Evolutionary conservation across 2,797 vertebrate genomes (phyloP), one percentile per base, ranked within the genome.

Genomic region (Hipposideros larvatus): DNA sequence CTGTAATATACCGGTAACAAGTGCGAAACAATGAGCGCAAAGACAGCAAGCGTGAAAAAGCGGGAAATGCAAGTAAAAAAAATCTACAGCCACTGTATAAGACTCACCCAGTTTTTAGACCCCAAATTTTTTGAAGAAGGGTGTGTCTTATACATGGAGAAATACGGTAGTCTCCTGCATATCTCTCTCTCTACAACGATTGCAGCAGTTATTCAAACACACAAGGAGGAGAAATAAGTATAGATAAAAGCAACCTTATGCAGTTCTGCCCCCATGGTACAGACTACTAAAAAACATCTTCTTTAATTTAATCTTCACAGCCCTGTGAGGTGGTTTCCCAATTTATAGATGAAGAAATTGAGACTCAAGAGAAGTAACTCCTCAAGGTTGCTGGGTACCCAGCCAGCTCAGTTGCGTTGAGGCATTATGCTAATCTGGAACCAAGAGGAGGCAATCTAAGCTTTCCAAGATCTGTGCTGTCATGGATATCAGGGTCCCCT

Each of bases 371-470:
- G n/a, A 94, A 5, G 59, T 57, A 15, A 15, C 46, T 51, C 94
- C 21, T 70, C 31, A 53, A 85, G 63, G 5, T 91, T 51, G 79
- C 78, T 37, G 41, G 34, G 57, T 74, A 89, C 16, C 48, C 41
- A 80, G 5, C 7, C 18, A 74, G 63, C 4, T 28, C 13, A 59
- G 34, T 19, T 53, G 22, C 31, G 37, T 1, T 3, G 24, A 74
- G 10, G 26, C 4, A 0, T 1, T 2, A 11, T 13, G 46, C 46
- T 4, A 0, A 48, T 28, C 37, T 0, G 0, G 65, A 63, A 13
- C 3, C 26, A 34, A 26, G 21, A 95, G 24, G 19, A 90, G 14
- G 14, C 15, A 48, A 43, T 26, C 7, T 55, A 31, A 18, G 43
- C 19, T 37, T 26, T 90, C 63, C 2, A 70, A 41, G 21, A 31